Evolutionary conservation across 92 coral and sea anemone species (phyloP), one percentile per base, ranked within the genome.

Genomic region (Zoanthus sociatus): DNA sequence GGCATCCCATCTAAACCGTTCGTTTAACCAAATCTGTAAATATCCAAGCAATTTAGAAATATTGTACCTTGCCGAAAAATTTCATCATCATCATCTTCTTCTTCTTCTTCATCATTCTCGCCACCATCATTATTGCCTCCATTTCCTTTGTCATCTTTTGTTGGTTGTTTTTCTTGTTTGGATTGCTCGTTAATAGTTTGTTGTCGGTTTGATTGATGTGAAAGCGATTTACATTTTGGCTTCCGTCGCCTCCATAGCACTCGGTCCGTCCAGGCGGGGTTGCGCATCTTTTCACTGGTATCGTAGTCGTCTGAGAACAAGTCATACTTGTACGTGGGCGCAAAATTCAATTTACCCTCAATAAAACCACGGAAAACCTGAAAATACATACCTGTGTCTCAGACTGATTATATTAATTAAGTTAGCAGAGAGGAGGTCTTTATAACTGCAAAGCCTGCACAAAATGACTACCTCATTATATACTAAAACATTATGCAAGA

Each of bases 211-310:
- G 72, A 44, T 66, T 88, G 90, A 37, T 77, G 42, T 32, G 88
- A 74, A 76, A 91, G 88, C n/a, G 95, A 93, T 88, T 92, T 96
- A 91, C 89, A 93, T 90, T 90, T 91, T 82, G 98, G 98, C 92
- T 87, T 95, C 21, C 99, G 90, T 82, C 99, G 94, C 66, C 99
- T 89, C 99, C 99, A 97, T 51, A 97, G 89, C 69, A 97, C 94
- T 86, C 99, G 99, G 90, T 97, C 99, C 74, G 99, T 97, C 99
- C 99, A 97, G 91, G 99, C 99, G 4, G 99, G 99, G 55, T 92
- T 91, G 6, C 99, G 92, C 99, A 97, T 78, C 87, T 97, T 97
- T 83, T 97, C 99, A 63, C 99, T 97, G 6, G 99, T 97, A 87
- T 97, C 99, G 72, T 97, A 97, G 86, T 97, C 99, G 16, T 97